These are phyloP conservation scores for Nothoprocta perdicaria DNA, from an alignment of 2,113 vertebrate genomes.

Conservation along the genomic window DNA sequence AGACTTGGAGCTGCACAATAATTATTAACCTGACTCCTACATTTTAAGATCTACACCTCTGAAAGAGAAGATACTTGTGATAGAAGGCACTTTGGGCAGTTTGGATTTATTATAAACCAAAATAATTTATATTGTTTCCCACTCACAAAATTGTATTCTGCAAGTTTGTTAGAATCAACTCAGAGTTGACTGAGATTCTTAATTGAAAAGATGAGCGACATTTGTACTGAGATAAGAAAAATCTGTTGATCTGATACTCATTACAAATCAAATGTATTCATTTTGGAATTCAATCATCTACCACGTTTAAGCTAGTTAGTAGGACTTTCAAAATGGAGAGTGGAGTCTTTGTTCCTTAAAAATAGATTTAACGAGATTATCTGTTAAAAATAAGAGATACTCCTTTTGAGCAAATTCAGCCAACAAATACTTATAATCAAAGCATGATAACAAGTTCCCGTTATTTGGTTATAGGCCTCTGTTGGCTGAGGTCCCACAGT, in stretches of 20 bases:
- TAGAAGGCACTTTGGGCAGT: conserved; percentile 23
- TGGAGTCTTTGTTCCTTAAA: conserved; percentile 16
- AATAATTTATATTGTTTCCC: conserved; percentile 57
- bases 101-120: conserved; percentile 66
- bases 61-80: conserved; percentile 26
- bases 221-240: conserved; percentile 48
- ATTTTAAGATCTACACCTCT: conserved; percentile 51
- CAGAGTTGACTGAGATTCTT: conserved; percentile 17
- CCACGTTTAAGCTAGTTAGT: background rate
- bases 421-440: conserved; percentile 42
- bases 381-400: background rate
- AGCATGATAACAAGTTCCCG: conserved; percentile 45
- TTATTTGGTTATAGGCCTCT: conserved; percentile 38
- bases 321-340: background rate
- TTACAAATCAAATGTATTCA: conserved; percentile 26
- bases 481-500: conserved; percentile 44
- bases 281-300: background rate
- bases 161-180: conserved; percentile 25
- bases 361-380: conserved; percentile 7
- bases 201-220: background rate
- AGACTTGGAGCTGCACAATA: conserved; percentile 57
- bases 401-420: background rate
- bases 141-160: conserved; percentile 51
- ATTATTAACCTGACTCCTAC: conserved; percentile 58
- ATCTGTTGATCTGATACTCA: conserved; percentile 40